Base-by-base conservation (phyloP, 2,797 vertebrate species). In the Anguilla pacifica region DNA sequence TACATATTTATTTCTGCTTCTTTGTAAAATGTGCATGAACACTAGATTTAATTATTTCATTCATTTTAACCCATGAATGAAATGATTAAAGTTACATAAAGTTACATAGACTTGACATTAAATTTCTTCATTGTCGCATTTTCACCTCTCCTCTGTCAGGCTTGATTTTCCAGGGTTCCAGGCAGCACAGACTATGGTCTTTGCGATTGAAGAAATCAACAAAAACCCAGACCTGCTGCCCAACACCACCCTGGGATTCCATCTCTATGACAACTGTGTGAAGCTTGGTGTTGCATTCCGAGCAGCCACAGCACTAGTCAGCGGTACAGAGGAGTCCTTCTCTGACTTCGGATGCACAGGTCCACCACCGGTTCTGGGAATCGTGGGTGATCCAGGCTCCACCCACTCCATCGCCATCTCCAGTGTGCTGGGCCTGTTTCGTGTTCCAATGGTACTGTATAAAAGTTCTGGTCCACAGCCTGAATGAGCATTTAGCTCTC, bases 171-270 rank as follows among this genome's bases (percentile, higher is more conserved):
- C 87, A 88, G 93, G 91, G 15, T 94, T 94, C 61, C 90, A 92
- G 70, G 89, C 90, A 46, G 94, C 92, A 31, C 91, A 92, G 87
- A 94, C 94, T 28, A 95, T 96, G 95, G 93, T 89, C 17, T 96
- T 94, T 90, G 92, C 94, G 19, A 91, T 95, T 49, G 90, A 96
- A 49, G 94, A 96, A 87, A 94, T 96, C 87, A 96, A 96, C 92
- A 94, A 85, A 49, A 94, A 93, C 89, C 70, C 91, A 0, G 85
- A 91, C 13, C 84, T 96, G 39, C 92, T 96, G 1, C 94, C 95
- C 2, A 95, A 96, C 84, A 85, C 96, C 86, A 96, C 93, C n/a
- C 92, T 96, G 39, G 95, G 96, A 87, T 96, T 95, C 85, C 92
- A 91, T 87, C 86, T 96, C 13, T 96, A 94, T 88, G 95, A 96